Conservation (phyloP, 2,797 vertebrate genomes). For the Tachyglossus aculeatus region DNA sequence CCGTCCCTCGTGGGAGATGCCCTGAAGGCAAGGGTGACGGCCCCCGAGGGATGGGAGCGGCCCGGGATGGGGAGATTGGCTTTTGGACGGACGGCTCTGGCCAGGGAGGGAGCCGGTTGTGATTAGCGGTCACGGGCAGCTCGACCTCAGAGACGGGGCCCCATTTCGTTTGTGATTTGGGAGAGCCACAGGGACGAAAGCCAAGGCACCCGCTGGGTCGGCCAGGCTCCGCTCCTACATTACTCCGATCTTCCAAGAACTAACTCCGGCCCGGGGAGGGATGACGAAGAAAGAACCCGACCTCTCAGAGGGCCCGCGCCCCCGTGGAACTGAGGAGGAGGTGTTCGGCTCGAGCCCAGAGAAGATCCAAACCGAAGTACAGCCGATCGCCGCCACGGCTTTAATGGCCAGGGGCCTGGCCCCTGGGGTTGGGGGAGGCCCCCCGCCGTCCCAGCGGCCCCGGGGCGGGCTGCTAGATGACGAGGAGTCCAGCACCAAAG, state of each 20-base stretch:
- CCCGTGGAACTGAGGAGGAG: not conserved
- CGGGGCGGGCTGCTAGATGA: not conserved
- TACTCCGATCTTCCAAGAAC: not conserved
- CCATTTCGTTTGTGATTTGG: not conserved
- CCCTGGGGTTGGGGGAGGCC: not conserved
- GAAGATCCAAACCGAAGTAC: not conserved
- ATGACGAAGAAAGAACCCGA: too few relatives aligned
- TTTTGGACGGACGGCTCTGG: too few relatives aligned
- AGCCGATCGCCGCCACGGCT: not conserved
- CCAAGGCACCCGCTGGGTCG: not conserved
- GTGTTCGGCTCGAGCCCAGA: not conserved
- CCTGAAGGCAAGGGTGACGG: too few relatives aligned
- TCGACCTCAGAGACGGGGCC: not conserved
- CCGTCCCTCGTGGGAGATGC: too few relatives aligned
- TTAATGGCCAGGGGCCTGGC: too few relatives aligned
- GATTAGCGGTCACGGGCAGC: rapidly evolving
- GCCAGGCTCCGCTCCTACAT: not conserved
- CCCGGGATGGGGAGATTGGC: too few relatives aligned
- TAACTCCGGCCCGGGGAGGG: too few relatives aligned
- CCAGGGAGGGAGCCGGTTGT: too few relatives aligned
- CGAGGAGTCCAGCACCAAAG: slow-evolving; percentile 7
- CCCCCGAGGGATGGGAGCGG: too few relatives aligned
- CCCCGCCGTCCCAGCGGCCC: not conserved
- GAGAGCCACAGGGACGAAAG: not conserved
- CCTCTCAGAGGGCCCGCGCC: too few relatives aligned